These are phyloP conservation scores for Cyclura pinguis DNA, from an alignment of 2,797 vertebrate species.

Conservation along the genomic window DNA sequence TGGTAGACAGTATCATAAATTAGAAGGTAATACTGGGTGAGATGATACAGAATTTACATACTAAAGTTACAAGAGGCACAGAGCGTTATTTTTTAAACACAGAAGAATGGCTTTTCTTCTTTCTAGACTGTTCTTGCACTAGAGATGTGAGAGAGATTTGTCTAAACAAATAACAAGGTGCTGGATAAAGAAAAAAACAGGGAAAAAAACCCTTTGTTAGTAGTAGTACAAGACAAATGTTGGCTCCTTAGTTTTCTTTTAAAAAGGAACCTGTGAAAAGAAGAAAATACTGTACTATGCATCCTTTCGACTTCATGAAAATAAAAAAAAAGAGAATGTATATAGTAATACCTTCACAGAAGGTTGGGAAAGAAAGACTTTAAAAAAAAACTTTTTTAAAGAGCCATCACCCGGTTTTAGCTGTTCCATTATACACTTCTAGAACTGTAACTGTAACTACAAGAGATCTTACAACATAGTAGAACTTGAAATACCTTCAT, in stretches of 20 bases:
- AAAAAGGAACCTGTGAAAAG: accelerated
- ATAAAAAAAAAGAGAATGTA: background rate
- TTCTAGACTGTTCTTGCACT: background rate
- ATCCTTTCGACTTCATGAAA: background rate
- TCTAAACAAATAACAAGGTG: slow-evolving; percentile 35
- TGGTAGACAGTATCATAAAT: background rate
- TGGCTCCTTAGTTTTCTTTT: background rate
- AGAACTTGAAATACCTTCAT: slow-evolving; percentile 54
- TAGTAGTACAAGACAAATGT: slow-evolving; percentile 24
- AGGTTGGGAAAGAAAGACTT: background rate
- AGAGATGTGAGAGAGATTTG: background rate
- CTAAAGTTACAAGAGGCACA: background rate
- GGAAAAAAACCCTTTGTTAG: slow-evolving; percentile 1
- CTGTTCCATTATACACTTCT: slow-evolving; percentile 4
- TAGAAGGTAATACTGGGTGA: background rate
- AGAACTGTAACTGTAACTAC: slow-evolving; percentile 28
- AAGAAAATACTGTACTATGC: background rate
- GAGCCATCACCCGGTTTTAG: slow-evolving; percentile 25
- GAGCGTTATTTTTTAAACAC: background rate
- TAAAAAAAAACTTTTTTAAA: background rate
- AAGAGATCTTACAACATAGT: background rate
- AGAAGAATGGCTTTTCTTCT: accelerated
- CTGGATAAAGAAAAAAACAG: slow-evolving; percentile 5
- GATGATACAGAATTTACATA: background rate
- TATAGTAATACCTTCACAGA: slow-evolving; percentile 10